Base-by-base conservation (phyloP, 2,888 invertebrate species). In the Lochmaea crataegi region DNA sequence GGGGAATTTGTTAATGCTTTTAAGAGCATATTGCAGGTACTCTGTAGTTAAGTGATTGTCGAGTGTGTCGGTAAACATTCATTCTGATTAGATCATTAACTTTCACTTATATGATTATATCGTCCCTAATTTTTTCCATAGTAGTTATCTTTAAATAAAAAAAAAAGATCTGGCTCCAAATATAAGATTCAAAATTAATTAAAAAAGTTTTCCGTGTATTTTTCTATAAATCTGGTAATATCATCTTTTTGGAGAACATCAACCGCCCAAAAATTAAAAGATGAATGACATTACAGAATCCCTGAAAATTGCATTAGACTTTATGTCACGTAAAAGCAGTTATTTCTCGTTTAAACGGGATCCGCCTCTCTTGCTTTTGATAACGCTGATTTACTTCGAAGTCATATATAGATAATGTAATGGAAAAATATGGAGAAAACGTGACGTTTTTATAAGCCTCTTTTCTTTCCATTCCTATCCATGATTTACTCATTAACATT, bases 351-450 rank as follows among this genome's bases (percentile, higher is more conserved):
- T 87, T 85, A 83, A 74, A 73, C 61, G 26, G 73, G 75, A 75
- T 75, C 74, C 77, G 77, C 70, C 57, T 70, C 64, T 65, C 71
- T 75, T 71, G 78, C 77, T 79, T 81, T 80, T 84, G 86, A 86
- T 86, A 86, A 86, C 86, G 83, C 83, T 86, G 86, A 86, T 86
- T 86, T 86, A 86, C 85, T 86, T 83, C 83, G 73, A 80, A 77
- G 82, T 82, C 83, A 85, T 84, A 85, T 85, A 86, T 85, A 86
- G 85, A 86, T 86, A 86, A 86, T 86, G 85, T 86, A 86, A 86
- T 86, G 86, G 85, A 86, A 86, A 86, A 85, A 85, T 86, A 86
- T 86, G 80, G 83, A 80, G 70, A 76, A 76, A 74, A 84, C 86
- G 86, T 86, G 86, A 74, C 69, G 74, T 74, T 74, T 72, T 76